Evolutionary conservation across 2,797 vertebrate species (phyloP), one percentile per base, ranked within the genome.

Genomic region (Champsocephalus esox): DNA sequence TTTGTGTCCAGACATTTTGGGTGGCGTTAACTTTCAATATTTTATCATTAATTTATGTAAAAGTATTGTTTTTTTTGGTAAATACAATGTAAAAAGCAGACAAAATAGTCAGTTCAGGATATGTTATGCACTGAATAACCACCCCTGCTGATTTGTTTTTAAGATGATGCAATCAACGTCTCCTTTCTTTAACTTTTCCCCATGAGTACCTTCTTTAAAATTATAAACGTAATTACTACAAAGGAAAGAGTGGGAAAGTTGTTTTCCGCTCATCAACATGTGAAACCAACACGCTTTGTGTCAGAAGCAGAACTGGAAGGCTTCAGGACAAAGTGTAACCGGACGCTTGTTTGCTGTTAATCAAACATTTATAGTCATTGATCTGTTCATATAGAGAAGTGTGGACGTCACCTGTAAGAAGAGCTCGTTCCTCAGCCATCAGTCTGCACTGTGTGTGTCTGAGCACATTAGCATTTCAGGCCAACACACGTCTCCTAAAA

Each of bases 321-420:
- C 45, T 38, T 13, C 10, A 14, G 41, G 46, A 50, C 24, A 9
- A 19, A 54, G 19, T 58, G 79, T 59, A 86, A 91, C 70, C 63
- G 3, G 86, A 89, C 16, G 0, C 76, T 21, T 12, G 57, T 32
- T 45, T 59, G 38, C 50, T 12, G 63, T 81, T 80, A 76, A 90
- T 92, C 67, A 90, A 93, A 88, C 87, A 92, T 92, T 89, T 80
- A 91, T 84, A 73, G 82, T 83, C 76, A 86, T 43, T 1, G 87
- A 88, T 85, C 82, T 34, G 75, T 28, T 54, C 4, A 41, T 13
- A 50, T 59, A 69, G 34, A 38, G 73, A 38, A 9, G 28, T 1
- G 10, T 10, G 21, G 21, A 62, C 21, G 32, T 74, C 61, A 38
- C 1, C 69, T 45, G 83, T 70, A 73, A 85, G 81, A 57, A 1